Evolutionary conservation across 1,140 invertebrate species (phyloP).

Genomic region (Halictus rubicundus): DNA sequence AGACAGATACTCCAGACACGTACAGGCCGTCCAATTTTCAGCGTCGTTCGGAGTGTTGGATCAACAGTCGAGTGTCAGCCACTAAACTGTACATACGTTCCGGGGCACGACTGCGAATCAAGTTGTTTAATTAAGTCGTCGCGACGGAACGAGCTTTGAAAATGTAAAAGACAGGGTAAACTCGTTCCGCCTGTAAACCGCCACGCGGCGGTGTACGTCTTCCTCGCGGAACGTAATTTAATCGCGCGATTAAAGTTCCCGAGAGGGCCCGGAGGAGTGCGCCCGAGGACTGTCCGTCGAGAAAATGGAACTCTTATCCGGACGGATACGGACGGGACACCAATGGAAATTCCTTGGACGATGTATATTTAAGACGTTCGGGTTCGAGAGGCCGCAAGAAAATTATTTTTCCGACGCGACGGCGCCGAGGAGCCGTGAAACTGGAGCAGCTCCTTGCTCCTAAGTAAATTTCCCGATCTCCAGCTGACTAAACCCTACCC

Average conservation of each 20-base stretch:
- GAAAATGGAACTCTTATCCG: constrained; percentile 6
- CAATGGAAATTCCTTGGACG: background rate
- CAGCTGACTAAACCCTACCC: background rate
- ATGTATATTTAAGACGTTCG: constrained; percentile 21
- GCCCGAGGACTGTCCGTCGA: constrained; percentile 7
- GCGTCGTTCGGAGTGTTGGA: background rate
- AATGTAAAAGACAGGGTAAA: constrained; percentile 32
- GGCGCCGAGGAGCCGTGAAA: background rate
- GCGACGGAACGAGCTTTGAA: constrained; percentile 25
- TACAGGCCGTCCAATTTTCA: no score
- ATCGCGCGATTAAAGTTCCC: constrained; percentile 47
- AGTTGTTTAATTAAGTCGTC: constrained; percentile 48
- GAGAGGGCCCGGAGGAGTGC: background rate
- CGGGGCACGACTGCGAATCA: background rate
- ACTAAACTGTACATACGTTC: background rate
- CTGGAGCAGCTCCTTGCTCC: background rate
- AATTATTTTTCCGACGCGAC: constrained; percentile 1
- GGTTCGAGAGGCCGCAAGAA: no score
- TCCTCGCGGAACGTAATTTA: constrained; percentile 43
- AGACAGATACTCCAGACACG: no score
- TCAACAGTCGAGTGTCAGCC: background rate
- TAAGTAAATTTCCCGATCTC: background rate
- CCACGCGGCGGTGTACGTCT: constrained; percentile 16
- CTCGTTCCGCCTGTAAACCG: constrained; percentile 14
- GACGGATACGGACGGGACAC: constrained; percentile 12